Conservation (phyloP, 2,113 vertebrate species). For the Malurus elegans region DNA sequence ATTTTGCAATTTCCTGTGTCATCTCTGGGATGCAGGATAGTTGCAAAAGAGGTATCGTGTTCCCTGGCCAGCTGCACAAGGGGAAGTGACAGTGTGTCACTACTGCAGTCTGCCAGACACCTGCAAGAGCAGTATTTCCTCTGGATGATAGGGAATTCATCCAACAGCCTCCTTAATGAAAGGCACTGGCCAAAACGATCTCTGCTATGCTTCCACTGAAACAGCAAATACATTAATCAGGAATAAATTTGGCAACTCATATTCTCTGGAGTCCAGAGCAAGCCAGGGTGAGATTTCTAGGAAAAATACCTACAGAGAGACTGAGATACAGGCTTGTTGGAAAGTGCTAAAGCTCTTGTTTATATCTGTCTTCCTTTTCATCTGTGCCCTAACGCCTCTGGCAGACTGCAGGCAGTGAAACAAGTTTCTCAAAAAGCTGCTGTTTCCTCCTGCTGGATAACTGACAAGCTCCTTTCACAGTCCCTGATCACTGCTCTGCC, state of each 20-base stretch:
- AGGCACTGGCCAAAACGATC: not conserved
- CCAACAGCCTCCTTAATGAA: not conserved
- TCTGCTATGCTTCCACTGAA: not conserved
- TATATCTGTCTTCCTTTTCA: not conserved
- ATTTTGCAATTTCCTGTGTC: not conserved
- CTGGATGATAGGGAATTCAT: not conserved
- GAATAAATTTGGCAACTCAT: not conserved
- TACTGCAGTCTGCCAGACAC: not conserved
- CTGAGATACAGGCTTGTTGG: not conserved
- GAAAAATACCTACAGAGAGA: not conserved
- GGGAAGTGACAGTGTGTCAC: not conserved
- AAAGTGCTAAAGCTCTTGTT: not conserved
- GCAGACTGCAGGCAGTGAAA: not conserved
- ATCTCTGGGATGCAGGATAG: not conserved
- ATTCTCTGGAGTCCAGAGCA: not conserved
- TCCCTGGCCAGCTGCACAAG: not conserved
- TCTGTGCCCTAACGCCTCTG: not conserved
- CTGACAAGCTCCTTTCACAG: not conserved
- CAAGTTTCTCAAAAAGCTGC: not conserved
- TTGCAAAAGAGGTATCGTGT: not conserved
- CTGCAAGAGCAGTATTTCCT: not conserved
- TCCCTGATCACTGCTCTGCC: not conserved
- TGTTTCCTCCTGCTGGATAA: not conserved
- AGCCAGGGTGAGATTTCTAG: not conserved
- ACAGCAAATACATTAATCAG: not conserved